Evolutionary conservation across 1,140 invertebrate species (phyloP), one percentile per base, ranked within the genome.

Genomic region (Choristoneura fumiferana): DNA sequence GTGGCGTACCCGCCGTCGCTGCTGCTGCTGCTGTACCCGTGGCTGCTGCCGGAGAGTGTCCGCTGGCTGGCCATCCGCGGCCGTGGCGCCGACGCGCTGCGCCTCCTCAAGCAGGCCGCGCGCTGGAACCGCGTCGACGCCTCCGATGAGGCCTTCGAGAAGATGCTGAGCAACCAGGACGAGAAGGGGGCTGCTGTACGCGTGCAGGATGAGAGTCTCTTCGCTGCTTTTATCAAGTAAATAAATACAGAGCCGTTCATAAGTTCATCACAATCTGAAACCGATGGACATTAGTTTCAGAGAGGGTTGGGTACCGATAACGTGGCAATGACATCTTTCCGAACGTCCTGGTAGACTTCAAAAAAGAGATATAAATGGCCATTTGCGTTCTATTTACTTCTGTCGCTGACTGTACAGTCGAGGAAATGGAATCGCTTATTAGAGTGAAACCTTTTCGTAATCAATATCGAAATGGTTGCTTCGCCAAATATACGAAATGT

Each of bases 31-130:
- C 81, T 91, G 0, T 93, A 94, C 69, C 92, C 92, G 8, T 92
- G 92, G 85, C 72, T 93, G 36, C 71, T 94, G n/a, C 92, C 93
- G 0, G 93, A 94, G 85, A 94, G 93, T 35, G 88, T 94, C 17
- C 88, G 95, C 64, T 97, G 96, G 96, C 89, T 96, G 8, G 76
- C 95, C 22, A 92, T 94, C 1, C 92, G 93, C 35, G 93, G 93
- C 5, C 92, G 92, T 57, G 90, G 93, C 37, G 80, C 92, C 0
- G 91, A 94, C 59, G 94, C 93, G 2, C 89, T 91, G n/a, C 73
- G 73, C n/a, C 90, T 93, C 17, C 84, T 94, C 5, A 89, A 90
- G 10, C 90, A 90, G 60, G 93, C 93, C 3, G 93, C 93, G 0
- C 89, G 84, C 60, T 91, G 92, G 13, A 97, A 97, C 69, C 91